A percentile compares a stretch with the other conserved stretches of the same genome.
Conservation (phyloP, 2,888 invertebrate species). For the Norana najaformis region DNA sequence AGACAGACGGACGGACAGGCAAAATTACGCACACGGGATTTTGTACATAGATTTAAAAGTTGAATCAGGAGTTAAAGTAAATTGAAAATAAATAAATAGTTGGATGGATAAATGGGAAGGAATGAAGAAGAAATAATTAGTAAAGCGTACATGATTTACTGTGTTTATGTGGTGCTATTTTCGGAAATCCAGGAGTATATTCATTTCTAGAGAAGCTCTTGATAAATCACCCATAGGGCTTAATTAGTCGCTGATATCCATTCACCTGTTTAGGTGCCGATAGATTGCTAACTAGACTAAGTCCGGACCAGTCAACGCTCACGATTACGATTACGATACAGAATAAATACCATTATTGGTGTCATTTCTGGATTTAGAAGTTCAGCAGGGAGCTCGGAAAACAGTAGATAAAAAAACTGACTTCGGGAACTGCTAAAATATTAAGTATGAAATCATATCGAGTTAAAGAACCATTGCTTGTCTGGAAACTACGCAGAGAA, state of each 20-base stretch:
- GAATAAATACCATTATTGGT: neutral
- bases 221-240: neutral
- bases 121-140: neutral
- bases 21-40: neutral
- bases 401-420: no score
- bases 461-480: no score
- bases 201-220: neutral
- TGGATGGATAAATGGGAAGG: neutral
- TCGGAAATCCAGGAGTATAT: neutral
- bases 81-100: neutral
- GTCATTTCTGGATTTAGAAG: neutral
- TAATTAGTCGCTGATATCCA: neutral
- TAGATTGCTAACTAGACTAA: neutral
- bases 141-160: no score
- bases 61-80: neutral
- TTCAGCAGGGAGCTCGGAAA: neutral
- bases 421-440: neutral
- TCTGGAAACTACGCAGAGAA: no score
- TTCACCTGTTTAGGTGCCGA: neutral
- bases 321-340: no score
- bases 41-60: neutral
- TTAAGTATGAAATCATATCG: neutral
- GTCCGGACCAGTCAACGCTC: neutral
- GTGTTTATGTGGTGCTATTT: neutral
- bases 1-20: neutral